Conservation (phyloP, 2,888 invertebrate species). For the Caprella mutica region DNA sequence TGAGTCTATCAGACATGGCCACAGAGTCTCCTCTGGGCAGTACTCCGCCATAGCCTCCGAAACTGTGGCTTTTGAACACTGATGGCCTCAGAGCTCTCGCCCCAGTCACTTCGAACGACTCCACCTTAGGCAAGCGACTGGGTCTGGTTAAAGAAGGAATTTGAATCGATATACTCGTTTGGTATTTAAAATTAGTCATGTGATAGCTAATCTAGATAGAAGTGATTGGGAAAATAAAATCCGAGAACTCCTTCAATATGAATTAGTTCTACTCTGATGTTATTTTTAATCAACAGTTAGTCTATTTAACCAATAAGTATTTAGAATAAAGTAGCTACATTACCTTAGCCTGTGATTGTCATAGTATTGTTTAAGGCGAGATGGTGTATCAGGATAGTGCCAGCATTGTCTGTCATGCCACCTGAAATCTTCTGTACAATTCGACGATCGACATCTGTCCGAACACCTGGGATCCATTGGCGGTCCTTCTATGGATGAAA, state of each 20-base stretch:
- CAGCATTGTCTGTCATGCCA: conserved; percentile 27
- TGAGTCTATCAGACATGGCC: conserved; percentile 55
- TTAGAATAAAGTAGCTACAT: background rate
- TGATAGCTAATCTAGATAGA: too few species aligned
- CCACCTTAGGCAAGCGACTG: conserved; percentile 44
- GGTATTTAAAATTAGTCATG: too few species aligned
- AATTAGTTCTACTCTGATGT: background rate
- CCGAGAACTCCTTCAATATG: background rate
- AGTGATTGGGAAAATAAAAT: background rate
- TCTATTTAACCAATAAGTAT: background rate
- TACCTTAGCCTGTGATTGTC: conserved; percentile 33
- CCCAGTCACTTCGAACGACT: conserved; percentile 46
- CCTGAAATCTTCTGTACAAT: conserved; percentile 28
- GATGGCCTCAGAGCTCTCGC: conserved; percentile 44
- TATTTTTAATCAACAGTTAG: background rate
- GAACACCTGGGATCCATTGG: conserved; percentile 36
- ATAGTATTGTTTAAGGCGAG: conserved; percentile 27
- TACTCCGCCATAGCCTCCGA: conserved; percentile 60
- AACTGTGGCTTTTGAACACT: conserved; percentile 74
- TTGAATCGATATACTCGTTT: background rate
- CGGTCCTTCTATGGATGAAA: conserved; percentile 37
- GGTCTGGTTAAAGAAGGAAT: conserved; percentile 34
- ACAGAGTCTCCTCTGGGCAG: conserved; percentile 52
- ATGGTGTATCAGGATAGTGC: conserved; percentile 21
- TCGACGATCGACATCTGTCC: conserved; percentile 16